Evolutionary conservation across 2,888 invertebrate genomes (phyloP), one percentile per base, ranked within the genome.

Genomic region (Arrhopalites spinosus): DNA sequence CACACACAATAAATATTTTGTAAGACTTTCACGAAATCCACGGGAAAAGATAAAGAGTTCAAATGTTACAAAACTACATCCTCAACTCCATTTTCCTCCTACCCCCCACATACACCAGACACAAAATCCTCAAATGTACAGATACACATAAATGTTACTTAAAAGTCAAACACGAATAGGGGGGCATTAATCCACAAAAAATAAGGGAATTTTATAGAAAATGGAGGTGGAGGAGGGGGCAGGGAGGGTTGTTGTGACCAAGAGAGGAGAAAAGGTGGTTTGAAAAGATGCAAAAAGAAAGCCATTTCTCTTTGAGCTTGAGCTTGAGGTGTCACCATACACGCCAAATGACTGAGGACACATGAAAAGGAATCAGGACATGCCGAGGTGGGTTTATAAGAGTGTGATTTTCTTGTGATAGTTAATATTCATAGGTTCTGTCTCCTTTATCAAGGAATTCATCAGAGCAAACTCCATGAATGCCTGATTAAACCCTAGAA

Each of bases 371-470:
- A 23, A 47, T 29, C 64, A 23, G 47, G 63, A 69, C 30, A 25
- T 67, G 43, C 15, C n/a, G 47, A 53, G 70, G 64, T 53, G 72
- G 59, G 71, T 74, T 77, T 74, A 77, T 68, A 69, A 69, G 67
- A 72, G 67, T 47, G 71, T 77, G 77, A 72, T 77, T 77, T 74
- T 74, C 71, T 77, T 70, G 29, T 71, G 71, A 77, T 77, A 74
- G 74, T 77, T 77, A 77, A 77, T 77, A 77, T 77, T 77, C 77
- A 77, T 77, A 72, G 77, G 74, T 74, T 74, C 77, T 77, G 77
- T 74, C 77, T 71, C 66, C 56, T 77, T 77, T 77, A 77, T 74
- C 73, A 77, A 69, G 74, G 74, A 74, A 74, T 77, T 77, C 77
- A 76, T 76, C 73, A 74, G 75, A 74, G 66, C 59, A 56, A 76